These are phyloP conservation scores for Falco novaeseelandiae DNA, from an alignment of 2,797 vertebrate genomes.

Conservation along the genomic window DNA sequence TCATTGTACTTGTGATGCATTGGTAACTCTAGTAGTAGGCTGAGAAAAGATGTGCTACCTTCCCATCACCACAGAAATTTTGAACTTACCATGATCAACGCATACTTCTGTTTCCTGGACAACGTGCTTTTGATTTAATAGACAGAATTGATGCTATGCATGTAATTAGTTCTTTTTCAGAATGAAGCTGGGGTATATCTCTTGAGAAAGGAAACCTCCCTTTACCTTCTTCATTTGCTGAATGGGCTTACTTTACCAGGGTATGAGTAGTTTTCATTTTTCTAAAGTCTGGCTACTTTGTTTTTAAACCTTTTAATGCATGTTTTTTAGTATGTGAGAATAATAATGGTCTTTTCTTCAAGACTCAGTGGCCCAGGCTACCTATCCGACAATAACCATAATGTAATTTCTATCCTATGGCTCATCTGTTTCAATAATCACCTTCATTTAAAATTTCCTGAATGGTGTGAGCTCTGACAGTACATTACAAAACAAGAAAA, in stretches of 20 bases:
- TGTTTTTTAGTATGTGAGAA: background rate
- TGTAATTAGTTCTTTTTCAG: background rate
- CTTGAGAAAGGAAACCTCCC: background rate
- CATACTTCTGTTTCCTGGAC: background rate
- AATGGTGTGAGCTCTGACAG: background rate
- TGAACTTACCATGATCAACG: background rate
- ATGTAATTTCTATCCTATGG: background rate
- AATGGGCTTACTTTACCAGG: background rate
- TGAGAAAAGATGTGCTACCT: background rate
- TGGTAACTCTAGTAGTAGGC: accelerated
- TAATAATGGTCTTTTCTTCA: background rate
- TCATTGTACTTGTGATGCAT: background rate
- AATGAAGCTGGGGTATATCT: background rate
- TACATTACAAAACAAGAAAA: background rate
- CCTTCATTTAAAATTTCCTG: background rate
- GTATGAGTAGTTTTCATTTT: background rate
- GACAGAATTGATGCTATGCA: background rate
- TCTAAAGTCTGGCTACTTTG: background rate
- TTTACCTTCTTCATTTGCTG: background rate
- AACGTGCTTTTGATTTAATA: background rate
- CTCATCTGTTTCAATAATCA: background rate
- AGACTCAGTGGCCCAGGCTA: background rate
- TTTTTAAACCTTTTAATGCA: background rate
- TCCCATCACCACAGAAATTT: background rate
- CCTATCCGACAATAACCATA: background rate